Evolutionary conservation across 2,888 invertebrate genomes (phyloP), one percentile per base, ranked within the genome.

Genomic region (Amiota mariae): DNA sequence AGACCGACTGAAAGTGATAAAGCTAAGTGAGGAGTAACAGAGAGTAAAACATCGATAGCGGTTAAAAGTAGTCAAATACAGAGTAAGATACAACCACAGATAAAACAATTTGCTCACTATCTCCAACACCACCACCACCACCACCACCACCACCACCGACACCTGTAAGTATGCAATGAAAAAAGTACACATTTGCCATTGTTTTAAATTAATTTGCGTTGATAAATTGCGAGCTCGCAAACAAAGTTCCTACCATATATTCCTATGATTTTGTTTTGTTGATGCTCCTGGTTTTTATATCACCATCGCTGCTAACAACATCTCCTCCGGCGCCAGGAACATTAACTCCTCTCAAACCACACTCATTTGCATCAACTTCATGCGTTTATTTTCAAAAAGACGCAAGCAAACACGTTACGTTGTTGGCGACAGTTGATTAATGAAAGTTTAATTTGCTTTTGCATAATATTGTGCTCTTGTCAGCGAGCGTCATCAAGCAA

Each of bases 371-470:
- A 63, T 63, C 63, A 63, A 46, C 48, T 66, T 49, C 18, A 49
- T 64, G 20, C 36, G 36, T 36, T 36, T 36, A 36, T 36, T 36
- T 36, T 36, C 36, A 36, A 36, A 36, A 36, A 36, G 36, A 36
- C 36, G 36, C 36, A 36, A 36, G 36, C 36, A 36, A 36, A 6
- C 36, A 6, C 66, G 48, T 56, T 36, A 12, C 48, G 47, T 15
- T n/a, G 70, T 54, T 57, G 18, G 72, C 70, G 59, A 72, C 70
- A 54, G 51, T 49, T 76, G 74, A 74, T 76, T 71, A 74, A 74
- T 77, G 73, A 76, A 81, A 80, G 74, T 81, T 79, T 76, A 77
- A 82, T 75, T 77, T 80, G 57, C 71, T 76, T 75, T 70, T 74
- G 76, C 78, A 76, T 74, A 79, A 76, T 77, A 76, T 64, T 77